phyloP scores from a whole-genome alignment of 1,140 invertebrate genomes.

The Stegodyphus mimosarum region DNA sequence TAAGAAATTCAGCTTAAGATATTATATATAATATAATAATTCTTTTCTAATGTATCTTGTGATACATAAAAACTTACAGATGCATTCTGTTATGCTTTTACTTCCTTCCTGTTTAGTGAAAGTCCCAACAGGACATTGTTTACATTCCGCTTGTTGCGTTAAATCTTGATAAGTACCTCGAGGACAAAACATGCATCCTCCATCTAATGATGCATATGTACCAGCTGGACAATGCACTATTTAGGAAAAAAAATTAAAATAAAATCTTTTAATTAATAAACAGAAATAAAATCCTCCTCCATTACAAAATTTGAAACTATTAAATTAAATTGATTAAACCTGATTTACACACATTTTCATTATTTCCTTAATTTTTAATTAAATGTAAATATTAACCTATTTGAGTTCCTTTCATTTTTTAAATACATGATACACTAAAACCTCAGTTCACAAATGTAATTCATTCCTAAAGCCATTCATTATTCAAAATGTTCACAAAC shows the following conservation, averaged over 20 bases:
- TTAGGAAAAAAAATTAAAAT: slow-evolving; percentile 9
- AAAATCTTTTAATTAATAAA: neutral
- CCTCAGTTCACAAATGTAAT: too few species aligned
- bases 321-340: too few species aligned
- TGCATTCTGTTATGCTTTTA: slow-evolving; percentile 68
- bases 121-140: slow-evolving; percentile 89
- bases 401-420: too few species aligned
- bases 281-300: neutral
- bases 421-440: too few species aligned
- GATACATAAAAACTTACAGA: slow-evolving; percentile 61
- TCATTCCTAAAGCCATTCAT: too few species aligned
- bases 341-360: too few species aligned
- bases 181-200: slow-evolving; percentile 88
- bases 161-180: slow-evolving; percentile 92
- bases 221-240: slow-evolving; percentile 92
- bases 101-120: slow-evolving; percentile 90
- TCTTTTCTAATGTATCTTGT: neutral
- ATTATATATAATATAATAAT: neutral
- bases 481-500: too few species aligned
- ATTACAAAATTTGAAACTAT: too few species aligned
- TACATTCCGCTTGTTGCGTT: slow-evolving; percentile 86
- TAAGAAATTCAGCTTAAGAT: too few species aligned
- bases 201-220: slow-evolving; percentile 84
- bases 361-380: too few species aligned
- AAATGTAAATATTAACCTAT: too few species aligned